Percentiles rank a stretch among this genome's conserved stretches.
phyloP scores from a whole-genome alignment of 1,140 invertebrate genomes.

The Tetragonula clypearis region DNA sequence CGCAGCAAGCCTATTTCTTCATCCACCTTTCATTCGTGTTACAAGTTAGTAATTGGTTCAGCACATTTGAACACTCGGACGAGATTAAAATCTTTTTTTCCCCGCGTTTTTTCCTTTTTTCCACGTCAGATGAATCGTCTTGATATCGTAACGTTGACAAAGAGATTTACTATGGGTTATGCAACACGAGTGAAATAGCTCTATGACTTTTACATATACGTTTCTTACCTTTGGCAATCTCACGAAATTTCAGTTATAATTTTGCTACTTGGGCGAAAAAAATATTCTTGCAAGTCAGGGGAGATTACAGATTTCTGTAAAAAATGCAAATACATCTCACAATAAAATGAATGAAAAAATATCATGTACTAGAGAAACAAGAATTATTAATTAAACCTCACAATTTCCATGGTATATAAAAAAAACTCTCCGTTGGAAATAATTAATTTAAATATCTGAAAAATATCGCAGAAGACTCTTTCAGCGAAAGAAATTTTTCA shows the following conservation, averaged over 20 bases:
- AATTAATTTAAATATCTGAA: neutral
- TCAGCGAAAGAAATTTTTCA: neutral
- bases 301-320: neutral
- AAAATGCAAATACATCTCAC: neutral
- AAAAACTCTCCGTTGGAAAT: neutral
- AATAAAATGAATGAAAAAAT: neutral
- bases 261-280: neutral
- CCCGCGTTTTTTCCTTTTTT: neutral
- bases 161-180: neutral
- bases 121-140: neutral
- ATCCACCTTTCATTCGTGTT: conserved; percentile 59
- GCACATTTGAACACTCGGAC: conserved; percentile 33
- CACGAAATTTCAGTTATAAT: neutral
- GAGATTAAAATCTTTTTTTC: conserved; percentile 38
- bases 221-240: neutral
- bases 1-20: conserved; percentile 53
- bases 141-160: conserved; percentile 1
- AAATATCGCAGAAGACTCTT: neutral
- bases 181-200: neutral
- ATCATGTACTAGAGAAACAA: neutral
- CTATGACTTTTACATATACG: neutral
- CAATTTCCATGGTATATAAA: neutral
- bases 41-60: conserved; percentile 58
- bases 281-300: neutral
- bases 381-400: neutral